Evolutionary conservation across 2,888 invertebrate species (phyloP), one percentile per base, ranked within the genome.

Genomic region (Lithophane socia): DNA sequence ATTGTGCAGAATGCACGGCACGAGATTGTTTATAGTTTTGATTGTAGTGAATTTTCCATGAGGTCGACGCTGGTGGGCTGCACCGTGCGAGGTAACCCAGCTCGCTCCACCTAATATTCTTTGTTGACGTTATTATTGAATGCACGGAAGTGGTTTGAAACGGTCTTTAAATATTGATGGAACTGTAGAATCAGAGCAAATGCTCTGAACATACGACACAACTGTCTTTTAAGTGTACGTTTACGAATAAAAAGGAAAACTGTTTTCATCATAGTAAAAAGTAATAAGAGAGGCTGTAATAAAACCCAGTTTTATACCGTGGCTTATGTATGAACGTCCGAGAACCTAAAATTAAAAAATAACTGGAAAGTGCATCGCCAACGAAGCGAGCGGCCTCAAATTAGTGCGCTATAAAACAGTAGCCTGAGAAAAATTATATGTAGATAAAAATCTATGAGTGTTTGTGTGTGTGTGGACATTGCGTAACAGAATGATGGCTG

Each of bases 401-500:
- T 87, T 76, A 77, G 73, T 72, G 79, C 58, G 79, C 78, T 68
- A 80, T 87, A 79, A 86, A 78, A 77, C 79, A 80, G 83, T 47
- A 73, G 64, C 64, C 69, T 71, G 71, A 86, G 86, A 84, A 85
- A 81, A 73, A 81, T 80, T 75, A 83, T 67, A 73, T 54, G 60
- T 75, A 79, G 80, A 82, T 84, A 81, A 69, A 72, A 73, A 85
- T 86, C 80, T 83, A 75, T 69, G 76, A 77, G 72, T 79, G 61
- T 78, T 66, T 84, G 67, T 76, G 83, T 76, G 75, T 87, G 84
- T 86, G 86, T 88, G 90, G 89, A 87, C 88, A 89, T 92, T 89
- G 90, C 91, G 90, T 91, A 92, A 91, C 88, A 86, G 88, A 89
- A 78, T 88, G 90, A 88, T 90, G 87, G 87, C 79, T 83, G 72